These are phyloP conservation scores for Thaumatotibia leucotreta DNA, from an alignment of 1,140 invertebrate species.

Conservation along the genomic window DNA sequence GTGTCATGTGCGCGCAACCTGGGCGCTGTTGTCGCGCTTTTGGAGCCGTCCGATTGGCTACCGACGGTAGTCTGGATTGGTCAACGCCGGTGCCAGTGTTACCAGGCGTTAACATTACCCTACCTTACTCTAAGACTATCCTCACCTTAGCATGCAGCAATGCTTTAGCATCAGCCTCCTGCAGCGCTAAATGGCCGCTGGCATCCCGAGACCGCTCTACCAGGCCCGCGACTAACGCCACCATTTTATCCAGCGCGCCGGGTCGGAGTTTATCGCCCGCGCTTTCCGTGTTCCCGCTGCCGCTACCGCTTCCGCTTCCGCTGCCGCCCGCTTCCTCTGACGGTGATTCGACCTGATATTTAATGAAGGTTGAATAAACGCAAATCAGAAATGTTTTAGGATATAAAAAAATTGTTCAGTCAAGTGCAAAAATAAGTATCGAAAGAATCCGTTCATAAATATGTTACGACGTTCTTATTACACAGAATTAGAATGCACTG, in stretches of 20 bases:
- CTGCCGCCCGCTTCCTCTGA: slow-evolving; percentile 68
- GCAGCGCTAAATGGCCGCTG: slow-evolving; percentile 85
- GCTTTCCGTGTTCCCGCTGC: slow-evolving; percentile 37
- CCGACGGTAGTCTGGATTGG: no score
- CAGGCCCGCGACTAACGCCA: slow-evolving; percentile 90
- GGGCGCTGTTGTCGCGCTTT: no score
- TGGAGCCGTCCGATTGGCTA: no score
- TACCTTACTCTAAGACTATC: not conserved
- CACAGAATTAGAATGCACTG: no score
- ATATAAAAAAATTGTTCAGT: no score
- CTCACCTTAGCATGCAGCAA: slow-evolving; percentile 89
- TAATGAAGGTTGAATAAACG: not conserved
- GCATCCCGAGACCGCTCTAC: slow-evolving; percentile 91
- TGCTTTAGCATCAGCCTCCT: slow-evolving; percentile 87
- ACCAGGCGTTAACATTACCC: no score
- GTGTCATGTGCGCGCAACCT: no score
- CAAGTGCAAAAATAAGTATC: no score
- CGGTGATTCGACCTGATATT: slow-evolving; percentile 77
- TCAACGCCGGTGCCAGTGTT: no score
- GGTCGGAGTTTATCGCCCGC: slow-evolving; percentile 85
- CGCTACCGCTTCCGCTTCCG: slow-evolving; percentile 30
- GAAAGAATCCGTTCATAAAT: no score
- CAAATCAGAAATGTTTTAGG: no score
- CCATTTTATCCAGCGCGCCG: slow-evolving; percentile 97
- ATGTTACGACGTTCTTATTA: no score